A percentile compares a stretch with the other conserved stretches of the same genome.
These are phyloP conservation scores for Characodon lateralis DNA, from an alignment of 2,797 vertebrate species.

Conservation along the genomic window DNA sequence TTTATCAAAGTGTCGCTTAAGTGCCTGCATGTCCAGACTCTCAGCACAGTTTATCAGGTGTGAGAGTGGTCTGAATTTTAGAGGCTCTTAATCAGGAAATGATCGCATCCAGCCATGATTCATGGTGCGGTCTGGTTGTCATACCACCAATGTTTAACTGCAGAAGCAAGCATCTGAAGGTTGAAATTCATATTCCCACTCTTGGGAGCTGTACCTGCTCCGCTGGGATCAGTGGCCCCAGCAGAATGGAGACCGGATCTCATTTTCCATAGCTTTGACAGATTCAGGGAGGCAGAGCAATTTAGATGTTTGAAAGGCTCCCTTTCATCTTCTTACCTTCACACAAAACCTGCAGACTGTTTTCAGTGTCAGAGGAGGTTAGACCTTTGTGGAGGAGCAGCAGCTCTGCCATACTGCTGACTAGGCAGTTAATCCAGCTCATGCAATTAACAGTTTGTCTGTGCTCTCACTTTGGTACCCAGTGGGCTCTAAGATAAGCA, in stretches of 20 bases:
- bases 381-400: constrained; percentile 57
- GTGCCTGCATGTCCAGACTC: constrained; percentile 63
- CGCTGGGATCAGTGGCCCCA: constrained; percentile 52
- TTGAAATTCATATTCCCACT: constrained; percentile 56
- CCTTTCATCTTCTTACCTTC: constrained; percentile 70
- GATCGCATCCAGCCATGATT: constrained; percentile 70
- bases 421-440: constrained; percentile 68
- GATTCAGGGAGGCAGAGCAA: constrained; percentile 65
- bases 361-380: constrained; percentile 55
- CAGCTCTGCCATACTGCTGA: constrained; percentile 49
- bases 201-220: constrained; percentile 64
- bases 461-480: constrained; percentile 62
- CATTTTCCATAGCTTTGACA: constrained; percentile 65
- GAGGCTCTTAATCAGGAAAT: constrained; percentile 72
- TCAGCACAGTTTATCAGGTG: constrained; percentile 73
- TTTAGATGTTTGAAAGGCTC: constrained; percentile 73
- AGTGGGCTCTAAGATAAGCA: constrained; percentile 68
- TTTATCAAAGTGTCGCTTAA: constrained; percentile 75
- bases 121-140: constrained; percentile 69
- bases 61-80: constrained; percentile 58
- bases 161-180: constrained; percentile 65
- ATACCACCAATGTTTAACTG: constrained; percentile 49
- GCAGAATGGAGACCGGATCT: constrained; percentile 58
- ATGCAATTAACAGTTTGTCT: constrained; percentile 77
- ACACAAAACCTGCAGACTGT: constrained; percentile 61